Evolutionary conservation across 2,888 invertebrate genomes (phyloP).

Genomic region (Anticlea derivata): DNA sequence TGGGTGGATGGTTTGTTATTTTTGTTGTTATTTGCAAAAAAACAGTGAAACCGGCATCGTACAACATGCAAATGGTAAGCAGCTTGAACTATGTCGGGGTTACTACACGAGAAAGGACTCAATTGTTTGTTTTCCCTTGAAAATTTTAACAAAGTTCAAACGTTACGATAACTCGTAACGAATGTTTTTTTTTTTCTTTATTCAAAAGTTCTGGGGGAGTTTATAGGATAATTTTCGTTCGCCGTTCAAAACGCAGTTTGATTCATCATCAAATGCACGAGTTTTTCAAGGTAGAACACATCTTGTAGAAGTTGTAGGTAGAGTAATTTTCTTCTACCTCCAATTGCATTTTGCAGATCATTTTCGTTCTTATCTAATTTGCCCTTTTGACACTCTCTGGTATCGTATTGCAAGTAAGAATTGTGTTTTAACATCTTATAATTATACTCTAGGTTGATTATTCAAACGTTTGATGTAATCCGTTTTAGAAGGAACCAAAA

Average conservation of each 20-base stretch:
- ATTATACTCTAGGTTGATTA: no score
- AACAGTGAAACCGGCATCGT: constrained; percentile 53
- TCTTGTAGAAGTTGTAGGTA: no score
- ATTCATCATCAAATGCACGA: not conserved
- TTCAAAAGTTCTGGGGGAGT: not conserved
- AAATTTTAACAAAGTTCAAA: not conserved
- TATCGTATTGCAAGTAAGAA: not conserved
- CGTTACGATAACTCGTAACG: constrained; percentile 3
- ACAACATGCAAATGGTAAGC: constrained; percentile 63
- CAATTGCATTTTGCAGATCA: constrained; percentile 6
- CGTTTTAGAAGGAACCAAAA: no score
- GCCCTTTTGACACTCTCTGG: constrained; percentile 32
- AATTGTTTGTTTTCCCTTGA: not conserved
- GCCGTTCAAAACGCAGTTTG: not conserved
- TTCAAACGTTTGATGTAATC: no score
- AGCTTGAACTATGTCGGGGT: not conserved
- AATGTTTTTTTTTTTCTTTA: not conserved
- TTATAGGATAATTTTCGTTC: not conserved
- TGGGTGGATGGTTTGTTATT: constrained; percentile 72
- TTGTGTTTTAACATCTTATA: not conserved
- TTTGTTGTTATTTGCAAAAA: constrained; percentile 53
- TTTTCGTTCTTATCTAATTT: constrained; percentile 35
- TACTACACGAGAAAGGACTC: not conserved
- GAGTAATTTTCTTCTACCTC: constrained; percentile 21
- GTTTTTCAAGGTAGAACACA: not conserved